Percentiles rank a stretch among this genome's conserved stretches.
These are phyloP conservation scores for Nasonia vitripennis DNA, from an alignment of 1,140 invertebrate species.

Conservation along the genomic window DNA sequence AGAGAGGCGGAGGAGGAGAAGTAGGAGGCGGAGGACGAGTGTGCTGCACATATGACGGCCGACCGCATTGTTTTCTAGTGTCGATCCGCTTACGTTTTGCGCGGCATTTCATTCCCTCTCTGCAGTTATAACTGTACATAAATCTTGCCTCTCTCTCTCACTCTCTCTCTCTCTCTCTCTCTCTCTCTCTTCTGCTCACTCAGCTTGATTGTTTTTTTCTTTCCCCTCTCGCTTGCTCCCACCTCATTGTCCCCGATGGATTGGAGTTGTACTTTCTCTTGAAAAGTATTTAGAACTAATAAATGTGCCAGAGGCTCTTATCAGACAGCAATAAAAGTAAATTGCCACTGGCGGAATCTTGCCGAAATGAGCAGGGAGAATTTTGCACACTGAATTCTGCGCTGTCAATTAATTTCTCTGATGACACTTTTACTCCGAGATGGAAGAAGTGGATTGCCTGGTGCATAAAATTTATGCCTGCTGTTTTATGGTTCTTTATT, in stretches of 20 bases:
- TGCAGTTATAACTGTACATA: constrained; percentile 21
- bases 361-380: not conserved
- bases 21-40: not conserved
- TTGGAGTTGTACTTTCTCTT: constrained; percentile 29
- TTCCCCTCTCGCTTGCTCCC: not conserved
- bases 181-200: not conserved
- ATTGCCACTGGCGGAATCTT: not conserved
- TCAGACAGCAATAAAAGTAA: not conserved
- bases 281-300: constrained; percentile 6
- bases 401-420: too few species aligned
- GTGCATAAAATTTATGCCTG: too few species aligned
- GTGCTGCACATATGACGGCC: not conserved
- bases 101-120: not conserved
- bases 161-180: too few species aligned
- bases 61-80: constrained; percentile 3
- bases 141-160: not conserved
- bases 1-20: not conserved
- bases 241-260: not conserved
- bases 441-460: too few species aligned
- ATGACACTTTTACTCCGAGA: too few species aligned
- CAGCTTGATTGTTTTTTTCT: not conserved
- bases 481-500: too few species aligned
- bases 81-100: constrained; percentile 4
- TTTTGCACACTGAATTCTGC: not conserved
- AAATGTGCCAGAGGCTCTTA: not conserved